Conservation (phyloP, 2,888 invertebrate species). For the Dendrolimus pini region DNA sequence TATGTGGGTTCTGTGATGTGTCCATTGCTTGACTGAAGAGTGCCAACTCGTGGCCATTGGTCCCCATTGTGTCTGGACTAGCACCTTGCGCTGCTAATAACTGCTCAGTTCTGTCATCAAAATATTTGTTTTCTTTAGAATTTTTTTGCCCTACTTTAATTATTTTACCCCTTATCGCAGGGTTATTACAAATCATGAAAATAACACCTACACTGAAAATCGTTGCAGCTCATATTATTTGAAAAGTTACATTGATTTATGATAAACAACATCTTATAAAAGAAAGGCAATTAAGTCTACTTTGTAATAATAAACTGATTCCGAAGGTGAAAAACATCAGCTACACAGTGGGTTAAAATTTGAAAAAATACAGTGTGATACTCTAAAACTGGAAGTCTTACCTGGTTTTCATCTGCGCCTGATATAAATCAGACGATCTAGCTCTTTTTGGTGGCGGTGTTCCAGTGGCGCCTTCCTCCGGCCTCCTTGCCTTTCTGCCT, state of each 20-base stretch:
- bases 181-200: too few relatives aligned
- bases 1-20: constrained; percentile 80
- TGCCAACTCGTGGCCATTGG: constrained; percentile 81
- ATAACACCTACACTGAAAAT: constrained; percentile 36
- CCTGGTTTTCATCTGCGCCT: constrained; percentile 77
- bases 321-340: too few relatives aligned
- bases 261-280: too few relatives aligned
- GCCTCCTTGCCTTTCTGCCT: constrained; percentile 71
- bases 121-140: not conserved
- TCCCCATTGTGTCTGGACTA: constrained; percentile 78
- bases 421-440: constrained; percentile 81
- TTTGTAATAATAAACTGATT: too few relatives aligned
- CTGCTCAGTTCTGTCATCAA: constrained; percentile 47
- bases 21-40: constrained; percentile 87
- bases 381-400: constrained; percentile 21
- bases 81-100: constrained; percentile 57
- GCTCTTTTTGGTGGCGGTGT: constrained; percentile 82
- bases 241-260: too few relatives aligned
- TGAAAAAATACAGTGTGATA: too few relatives aligned
- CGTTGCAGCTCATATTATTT: too few relatives aligned
- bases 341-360: too few relatives aligned
- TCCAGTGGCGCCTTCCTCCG: constrained; percentile 63
- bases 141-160: too few relatives aligned
- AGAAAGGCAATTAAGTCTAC: too few relatives aligned
- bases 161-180: too few relatives aligned